A percentile compares a stretch with the other conserved stretches of the same genome.
These are phyloP conservation scores for Cryptoblepharus egeriae DNA, from an alignment of 2,797 vertebrate genomes.

Conservation along the genomic window DNA sequence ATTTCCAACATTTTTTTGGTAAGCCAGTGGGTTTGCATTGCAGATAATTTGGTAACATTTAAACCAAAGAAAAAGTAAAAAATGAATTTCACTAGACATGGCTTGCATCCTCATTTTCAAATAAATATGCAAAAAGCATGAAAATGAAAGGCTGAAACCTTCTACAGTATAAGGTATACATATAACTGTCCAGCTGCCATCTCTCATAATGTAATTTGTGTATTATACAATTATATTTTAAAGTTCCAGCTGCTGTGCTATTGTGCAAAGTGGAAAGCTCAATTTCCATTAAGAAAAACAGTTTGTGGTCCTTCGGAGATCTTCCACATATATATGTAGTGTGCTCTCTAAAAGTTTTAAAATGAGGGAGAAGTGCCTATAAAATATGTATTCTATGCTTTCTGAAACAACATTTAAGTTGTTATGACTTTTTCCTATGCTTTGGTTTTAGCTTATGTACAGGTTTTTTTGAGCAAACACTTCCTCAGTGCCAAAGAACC, in stretches of 20 bases:
- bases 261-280: background rate
- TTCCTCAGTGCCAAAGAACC: background rate
- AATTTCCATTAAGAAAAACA: slow-evolving; percentile 18
- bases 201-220: slow-evolving; percentile 1
- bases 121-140: background rate
- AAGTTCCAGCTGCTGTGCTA: slow-evolving; percentile 16
- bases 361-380: background rate
- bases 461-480: background rate
- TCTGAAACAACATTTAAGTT: background rate
- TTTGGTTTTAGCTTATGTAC: background rate
- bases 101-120: background rate
- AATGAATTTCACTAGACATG: background rate
- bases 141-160: background rate
- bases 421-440: background rate
- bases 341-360: background rate
- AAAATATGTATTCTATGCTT: background rate
- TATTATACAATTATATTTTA: slow-evolving; percentile 22
- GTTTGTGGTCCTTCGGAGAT: background rate
- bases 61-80: background rate
- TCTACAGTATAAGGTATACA: background rate
- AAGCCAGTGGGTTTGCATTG: background rate
- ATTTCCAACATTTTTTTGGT: background rate
- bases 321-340: background rate
- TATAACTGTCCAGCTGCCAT: slow-evolving; percentile 1
- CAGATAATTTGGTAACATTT: background rate